Conservation (phyloP, 35 echinoderm and acorn worm species). For the Heliocidaris erythrogramma region DNA sequence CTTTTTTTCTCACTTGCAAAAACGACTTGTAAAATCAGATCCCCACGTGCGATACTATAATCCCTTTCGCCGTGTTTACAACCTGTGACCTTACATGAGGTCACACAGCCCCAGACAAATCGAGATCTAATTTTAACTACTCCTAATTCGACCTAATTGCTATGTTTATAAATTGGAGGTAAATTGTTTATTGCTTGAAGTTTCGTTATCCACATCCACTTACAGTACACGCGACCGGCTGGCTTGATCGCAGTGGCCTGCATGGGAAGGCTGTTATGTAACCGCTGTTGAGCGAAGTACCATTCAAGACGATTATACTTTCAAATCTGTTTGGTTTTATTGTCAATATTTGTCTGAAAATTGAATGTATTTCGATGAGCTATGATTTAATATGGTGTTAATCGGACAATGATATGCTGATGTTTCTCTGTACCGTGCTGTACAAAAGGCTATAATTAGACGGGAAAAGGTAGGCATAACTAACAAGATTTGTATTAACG, state of each 20-base stretch:
- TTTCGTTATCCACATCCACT: neutral
- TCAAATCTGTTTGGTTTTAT: too few species aligned
- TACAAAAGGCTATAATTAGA: too few species aligned
- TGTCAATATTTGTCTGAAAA: too few species aligned
- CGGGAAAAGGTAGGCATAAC: too few species aligned
- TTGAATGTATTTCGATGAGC: too few species aligned
- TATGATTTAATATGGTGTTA: too few species aligned
- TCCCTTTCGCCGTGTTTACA: neutral
- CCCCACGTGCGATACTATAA: neutral
- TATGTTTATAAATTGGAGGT: neutral
- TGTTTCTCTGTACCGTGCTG: too few species aligned
- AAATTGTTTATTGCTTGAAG: conserved; percentile 12
- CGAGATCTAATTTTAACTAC: neutral
- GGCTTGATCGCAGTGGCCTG: neutral
- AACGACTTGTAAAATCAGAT: too few species aligned
- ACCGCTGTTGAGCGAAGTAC: neutral
- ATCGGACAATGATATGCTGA: too few species aligned
- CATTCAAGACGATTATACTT: neutral
- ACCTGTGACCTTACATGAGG: neutral
- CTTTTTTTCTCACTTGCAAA: too few species aligned
- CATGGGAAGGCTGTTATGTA: neutral
- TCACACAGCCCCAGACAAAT: neutral
- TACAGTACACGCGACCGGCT: neutral
- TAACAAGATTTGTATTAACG: too few species aligned
- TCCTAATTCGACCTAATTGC: neutral